Evolutionary conservation across 2,113 vertebrate species (phyloP).

Genomic region (Elephantulus edwardii): DNA sequence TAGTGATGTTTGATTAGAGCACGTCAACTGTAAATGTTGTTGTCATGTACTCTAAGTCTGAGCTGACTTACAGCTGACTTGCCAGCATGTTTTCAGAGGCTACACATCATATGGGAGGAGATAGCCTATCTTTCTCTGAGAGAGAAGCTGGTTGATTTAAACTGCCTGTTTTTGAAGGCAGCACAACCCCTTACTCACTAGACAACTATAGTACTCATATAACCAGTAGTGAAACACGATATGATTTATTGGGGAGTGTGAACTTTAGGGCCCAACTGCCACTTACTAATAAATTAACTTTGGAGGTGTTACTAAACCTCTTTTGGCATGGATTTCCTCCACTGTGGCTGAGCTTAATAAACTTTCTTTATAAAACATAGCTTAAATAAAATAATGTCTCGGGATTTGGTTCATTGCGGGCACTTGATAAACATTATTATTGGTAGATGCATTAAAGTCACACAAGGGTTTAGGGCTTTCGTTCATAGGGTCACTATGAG

Average conservation of each 20-base stretch:
- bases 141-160: no score
- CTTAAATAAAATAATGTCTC: background rate
- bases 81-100: no score
- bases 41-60: no score
- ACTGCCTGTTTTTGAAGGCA: no score
- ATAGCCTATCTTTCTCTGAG: no score
- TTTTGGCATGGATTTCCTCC: background rate
- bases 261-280: background rate
- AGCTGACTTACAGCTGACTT: no score
- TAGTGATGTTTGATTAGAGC: background rate
- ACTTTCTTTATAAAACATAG: background rate
- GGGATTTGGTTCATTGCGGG: background rate
- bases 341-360: background rate
- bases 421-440: background rate
- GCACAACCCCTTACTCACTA: no score
- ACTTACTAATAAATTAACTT: background rate
- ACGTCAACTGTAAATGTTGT: background rate
- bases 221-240: fast-evolving
- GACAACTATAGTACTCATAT: no score
- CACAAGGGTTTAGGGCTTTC: no score
- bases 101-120: no score
- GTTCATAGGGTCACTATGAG: no score
- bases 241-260: background rate
- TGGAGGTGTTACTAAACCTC: background rate
- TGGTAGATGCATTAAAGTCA: no score